These are phyloP conservation scores for Epinephelus fuscoguttatus DNA, from an alignment of 2,113 vertebrate genomes.

Conservation along the genomic window DNA sequence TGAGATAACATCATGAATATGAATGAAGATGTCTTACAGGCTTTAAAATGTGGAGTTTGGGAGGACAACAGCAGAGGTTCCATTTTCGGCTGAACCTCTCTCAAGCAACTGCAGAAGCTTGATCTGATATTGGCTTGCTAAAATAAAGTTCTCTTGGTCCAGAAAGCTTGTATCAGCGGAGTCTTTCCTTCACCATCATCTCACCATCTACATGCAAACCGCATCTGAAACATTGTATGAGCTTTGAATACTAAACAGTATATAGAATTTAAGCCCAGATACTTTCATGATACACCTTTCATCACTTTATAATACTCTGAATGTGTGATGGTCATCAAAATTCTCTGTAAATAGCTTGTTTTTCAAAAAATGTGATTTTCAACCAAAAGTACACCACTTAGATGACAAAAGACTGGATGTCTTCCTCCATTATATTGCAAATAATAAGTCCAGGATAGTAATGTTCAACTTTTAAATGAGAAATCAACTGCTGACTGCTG, in stretches of 20 bases:
- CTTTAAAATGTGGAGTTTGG: too few species aligned
- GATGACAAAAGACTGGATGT: conserved; percentile 23
- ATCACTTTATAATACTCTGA: not conserved
- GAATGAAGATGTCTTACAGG: too few species aligned
- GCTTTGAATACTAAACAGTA: conserved; percentile 11
- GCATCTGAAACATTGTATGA: conserved; percentile 2
- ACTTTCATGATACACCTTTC: not conserved
- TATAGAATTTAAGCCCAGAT: not conserved
- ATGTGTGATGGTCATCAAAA: not conserved
- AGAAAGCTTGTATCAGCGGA: too few species aligned
- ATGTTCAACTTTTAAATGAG: conserved; percentile 59
- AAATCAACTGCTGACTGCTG: conserved; percentile 43
- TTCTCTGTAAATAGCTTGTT: not conserved
- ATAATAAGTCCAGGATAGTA: conserved; percentile 41
- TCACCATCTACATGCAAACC: not conserved
- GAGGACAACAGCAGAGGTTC: too few species aligned
- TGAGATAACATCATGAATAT: too few species aligned
- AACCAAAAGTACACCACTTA: not conserved
- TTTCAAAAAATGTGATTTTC: conserved; percentile 7
- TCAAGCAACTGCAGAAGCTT: too few species aligned
- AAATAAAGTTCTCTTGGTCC: too few species aligned
- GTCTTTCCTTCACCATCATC: too few species aligned
- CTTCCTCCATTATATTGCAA: conserved; percentile 7
- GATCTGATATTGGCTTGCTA: too few species aligned
- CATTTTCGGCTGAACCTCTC: too few species aligned